Conservation (phyloP, 2,113 vertebrate species). For the Catharus fuscescens region DNA sequence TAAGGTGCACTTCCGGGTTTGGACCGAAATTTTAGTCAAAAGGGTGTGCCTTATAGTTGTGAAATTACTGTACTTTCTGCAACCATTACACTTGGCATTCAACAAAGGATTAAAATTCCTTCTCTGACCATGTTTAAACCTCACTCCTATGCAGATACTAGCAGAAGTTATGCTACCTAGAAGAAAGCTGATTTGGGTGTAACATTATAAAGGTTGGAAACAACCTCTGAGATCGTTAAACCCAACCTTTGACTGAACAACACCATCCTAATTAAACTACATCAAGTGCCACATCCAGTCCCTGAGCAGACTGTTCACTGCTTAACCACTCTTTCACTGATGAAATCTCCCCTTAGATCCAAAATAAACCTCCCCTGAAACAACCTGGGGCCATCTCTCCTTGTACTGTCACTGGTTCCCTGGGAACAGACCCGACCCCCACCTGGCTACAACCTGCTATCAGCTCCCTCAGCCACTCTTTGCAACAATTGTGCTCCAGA, state of each 20-base stretch:
- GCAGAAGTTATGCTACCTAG: background rate
- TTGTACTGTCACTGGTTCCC: background rate
- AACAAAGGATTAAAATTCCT: background rate
- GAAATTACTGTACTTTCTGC: background rate
- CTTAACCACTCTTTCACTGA: background rate
- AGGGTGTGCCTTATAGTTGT: too few relatives aligned
- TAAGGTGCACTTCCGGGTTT: too few relatives aligned
- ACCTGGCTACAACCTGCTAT: background rate
- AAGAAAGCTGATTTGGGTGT: background rate
- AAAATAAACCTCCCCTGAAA: background rate
- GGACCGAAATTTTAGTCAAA: too few relatives aligned
- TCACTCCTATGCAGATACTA: background rate
- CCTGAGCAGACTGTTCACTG: background rate
- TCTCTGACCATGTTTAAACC: background rate
- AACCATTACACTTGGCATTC: background rate
- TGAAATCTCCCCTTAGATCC: background rate
- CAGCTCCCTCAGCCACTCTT: background rate
- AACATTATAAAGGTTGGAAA: background rate
- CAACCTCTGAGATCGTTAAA: background rate
- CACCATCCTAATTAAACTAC: background rate
- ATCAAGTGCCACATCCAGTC: background rate
- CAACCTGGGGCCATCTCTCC: fast-evolving
- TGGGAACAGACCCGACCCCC: background rate
- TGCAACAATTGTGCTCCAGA: background rate
- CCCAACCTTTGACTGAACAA: background rate